These are phyloP conservation scores for Cylas formicarius DNA, from an alignment of 1,140 invertebrate species.

Conservation along the genomic window DNA sequence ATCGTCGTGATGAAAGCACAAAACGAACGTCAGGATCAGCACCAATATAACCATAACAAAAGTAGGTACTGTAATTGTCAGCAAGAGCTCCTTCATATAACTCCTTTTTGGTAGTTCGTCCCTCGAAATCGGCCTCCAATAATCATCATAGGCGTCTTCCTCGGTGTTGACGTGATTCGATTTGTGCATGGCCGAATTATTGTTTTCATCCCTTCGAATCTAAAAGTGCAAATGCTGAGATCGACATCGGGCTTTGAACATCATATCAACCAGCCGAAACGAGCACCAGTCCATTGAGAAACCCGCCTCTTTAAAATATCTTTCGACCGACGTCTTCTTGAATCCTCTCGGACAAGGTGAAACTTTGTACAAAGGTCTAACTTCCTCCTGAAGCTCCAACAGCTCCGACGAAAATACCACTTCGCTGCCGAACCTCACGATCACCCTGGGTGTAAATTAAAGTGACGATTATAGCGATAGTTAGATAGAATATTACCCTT, in stretches of 20 bases:
- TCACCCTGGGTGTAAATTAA: constrained; percentile 53
- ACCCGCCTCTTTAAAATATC: constrained; percentile 67
- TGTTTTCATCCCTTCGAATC: constrained; percentile 36
- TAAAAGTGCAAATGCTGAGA: constrained; percentile 23
- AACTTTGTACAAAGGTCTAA: constrained; percentile 67
- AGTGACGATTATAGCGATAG: neutral
- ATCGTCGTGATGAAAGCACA: constrained; percentile 71
- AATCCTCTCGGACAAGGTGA: constrained; percentile 71
- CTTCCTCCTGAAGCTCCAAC: constrained; percentile 70
- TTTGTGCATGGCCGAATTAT: constrained; percentile 40
- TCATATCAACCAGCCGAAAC: constrained; percentile 59
- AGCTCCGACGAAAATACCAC: constrained; percentile 66
- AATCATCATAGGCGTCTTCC: constrained; percentile 37
- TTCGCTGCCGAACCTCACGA: constrained; percentile 71
- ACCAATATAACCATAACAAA: constrained; percentile 59
- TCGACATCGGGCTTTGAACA: neutral
- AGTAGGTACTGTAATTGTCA: constrained; percentile 63
- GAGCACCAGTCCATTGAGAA: constrained; percentile 85
- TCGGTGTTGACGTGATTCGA: constrained; percentile 27
- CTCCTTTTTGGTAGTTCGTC: constrained; percentile 58
- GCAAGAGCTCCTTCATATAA: constrained; percentile 62
- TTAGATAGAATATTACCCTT: constrained; percentile 57
- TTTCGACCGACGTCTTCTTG: constrained; percentile 77
- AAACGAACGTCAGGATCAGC: constrained; percentile 58
- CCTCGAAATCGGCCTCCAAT: constrained; percentile 50